Base-by-base conservation (phyloP, 2,888 invertebrate species). In the Shargacucullia verbasci region DNA sequence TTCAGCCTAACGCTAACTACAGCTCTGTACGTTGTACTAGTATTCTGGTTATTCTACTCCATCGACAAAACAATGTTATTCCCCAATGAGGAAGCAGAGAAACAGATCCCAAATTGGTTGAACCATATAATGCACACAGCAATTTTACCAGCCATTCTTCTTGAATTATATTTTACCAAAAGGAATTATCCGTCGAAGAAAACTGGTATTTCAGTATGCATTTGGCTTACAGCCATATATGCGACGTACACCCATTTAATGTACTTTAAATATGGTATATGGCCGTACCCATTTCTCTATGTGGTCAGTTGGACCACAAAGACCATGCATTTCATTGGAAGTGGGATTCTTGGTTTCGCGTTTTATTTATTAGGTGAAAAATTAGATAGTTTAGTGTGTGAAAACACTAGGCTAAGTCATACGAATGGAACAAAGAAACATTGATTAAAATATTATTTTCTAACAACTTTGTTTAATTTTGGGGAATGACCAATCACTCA, bases 41-140 rank as follows among this genome's bases (percentile, higher is more conserved):
- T 97, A 2, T 99, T 99, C 87, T 99, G 99, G 99, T 91, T 94
- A 0, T 88, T 99, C 15, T 98, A 97, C 92, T 92, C 95, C 20
- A 94, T 98, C 33, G 97, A 99, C 86, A 96, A 98, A 62, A 97
- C 98, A 76, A 90, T 99, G n/a, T 97, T 99, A 25, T 96, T 98
- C 80, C 99, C 99, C 0, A 95, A 95, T 75, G 95, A 95, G 2
- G 85, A 98, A 48, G 10, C 60, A 0, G 98, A 98, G 80, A 91
- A 94, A n/a, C 95, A 96, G 55, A 97, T 98, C 76, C 99, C 99
- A 1, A 87, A 87, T 29, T 99, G 98, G 98, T 87, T 98, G 25
- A 99, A 99, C 85, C 99, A 99, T 83, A 91, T 96, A 0, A 95
- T 97, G 95, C 98, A 99, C 86, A 98, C 98, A 0, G 95, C 96